A percentile compares a stretch with the other conserved stretches of the same genome.
These are phyloP conservation scores for Montipora capitata DNA, from an alignment of 92 coral and sea anemone species.

Conservation along the genomic window DNA sequence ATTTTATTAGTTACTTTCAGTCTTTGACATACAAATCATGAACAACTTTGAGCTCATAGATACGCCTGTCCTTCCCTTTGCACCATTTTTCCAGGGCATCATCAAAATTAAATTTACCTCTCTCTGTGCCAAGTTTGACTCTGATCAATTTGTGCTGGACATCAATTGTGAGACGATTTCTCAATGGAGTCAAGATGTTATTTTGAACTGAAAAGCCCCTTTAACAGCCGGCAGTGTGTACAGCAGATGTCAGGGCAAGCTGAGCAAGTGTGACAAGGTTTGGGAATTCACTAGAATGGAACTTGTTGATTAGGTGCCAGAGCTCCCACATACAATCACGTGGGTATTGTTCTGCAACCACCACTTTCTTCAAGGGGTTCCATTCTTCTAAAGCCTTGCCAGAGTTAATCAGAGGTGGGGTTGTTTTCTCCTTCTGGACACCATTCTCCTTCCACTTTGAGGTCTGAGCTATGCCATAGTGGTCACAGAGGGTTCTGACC, in stretches of 20 bases:
- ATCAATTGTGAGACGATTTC: slow-evolving; percentile 20
- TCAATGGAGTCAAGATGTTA: slow-evolving; percentile 3
- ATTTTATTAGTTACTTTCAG: slow-evolving; percentile 17
- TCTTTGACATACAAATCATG: slow-evolving; percentile 39
- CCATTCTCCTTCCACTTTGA: no score
- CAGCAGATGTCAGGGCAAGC: slow-evolving; percentile 35
- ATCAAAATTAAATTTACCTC: slow-evolving; percentile 31
- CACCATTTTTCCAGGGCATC: not conserved
- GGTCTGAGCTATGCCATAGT: no score
- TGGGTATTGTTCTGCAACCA: slow-evolving; percentile 48
- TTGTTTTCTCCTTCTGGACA: slow-evolving; percentile 34
- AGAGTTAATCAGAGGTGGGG: no score
- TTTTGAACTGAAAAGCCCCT: slow-evolving; percentile 10
- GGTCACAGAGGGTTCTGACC: no score
- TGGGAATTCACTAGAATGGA: slow-evolving; percentile 38
- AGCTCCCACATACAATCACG: slow-evolving; percentile 27
- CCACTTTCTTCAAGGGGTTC: slow-evolving; percentile 47
- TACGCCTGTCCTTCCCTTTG: slow-evolving; percentile 51
- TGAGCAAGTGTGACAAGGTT: slow-evolving; percentile 45
- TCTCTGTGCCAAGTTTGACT: slow-evolving; percentile 33
- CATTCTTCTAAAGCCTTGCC: slow-evolving; percentile 17
- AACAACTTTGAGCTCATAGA: slow-evolving; percentile 46
- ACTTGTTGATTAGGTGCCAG: slow-evolving; percentile 27
- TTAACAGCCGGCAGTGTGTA: slow-evolving; percentile 9
- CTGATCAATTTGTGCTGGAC: slow-evolving; percentile 21